Evolutionary conservation across 2,113 vertebrate genomes (phyloP).

Genomic region (Ranitomeya imitator): DNA sequence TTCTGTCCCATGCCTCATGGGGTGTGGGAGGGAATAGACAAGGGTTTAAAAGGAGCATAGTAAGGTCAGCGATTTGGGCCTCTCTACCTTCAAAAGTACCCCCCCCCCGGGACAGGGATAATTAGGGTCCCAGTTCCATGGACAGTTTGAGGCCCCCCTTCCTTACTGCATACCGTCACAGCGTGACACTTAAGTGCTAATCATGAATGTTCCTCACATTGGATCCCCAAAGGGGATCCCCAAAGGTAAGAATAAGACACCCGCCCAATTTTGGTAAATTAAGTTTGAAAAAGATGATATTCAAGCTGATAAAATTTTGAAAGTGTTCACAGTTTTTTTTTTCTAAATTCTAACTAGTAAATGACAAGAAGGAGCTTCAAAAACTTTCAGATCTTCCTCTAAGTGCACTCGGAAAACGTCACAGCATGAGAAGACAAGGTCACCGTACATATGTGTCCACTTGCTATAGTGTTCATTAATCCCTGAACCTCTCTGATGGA

Average conservation of each 20-base stretch:
- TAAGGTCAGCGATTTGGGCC: no score
- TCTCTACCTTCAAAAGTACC: no score
- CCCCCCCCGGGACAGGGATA: no score
- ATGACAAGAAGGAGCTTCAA: background rate
- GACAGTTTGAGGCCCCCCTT: no score
- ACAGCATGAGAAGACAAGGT: conserved; percentile 39
- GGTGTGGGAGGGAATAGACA: no score
- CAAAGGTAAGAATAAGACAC: background rate
- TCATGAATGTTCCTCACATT: background rate
- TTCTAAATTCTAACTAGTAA: background rate
- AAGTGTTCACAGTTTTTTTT: background rate
- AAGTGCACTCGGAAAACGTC: background rate
- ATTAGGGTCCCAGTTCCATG: no score
- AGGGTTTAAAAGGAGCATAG: no score
- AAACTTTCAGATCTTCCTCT: background rate
- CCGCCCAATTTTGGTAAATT: no score
- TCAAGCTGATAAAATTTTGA: background rate
- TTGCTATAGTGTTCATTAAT: conserved; percentile 38
- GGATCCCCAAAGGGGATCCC: background rate
- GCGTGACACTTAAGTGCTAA: no score
- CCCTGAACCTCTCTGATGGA: conserved; percentile 34
- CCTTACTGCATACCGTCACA: no score
- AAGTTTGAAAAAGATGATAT: no score
- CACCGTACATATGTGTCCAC: conserved; percentile 23
- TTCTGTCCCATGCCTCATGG: no score